Evolutionary conservation across 2,888 invertebrate species (phyloP).

Genomic region (Lissonota sp.): DNA sequence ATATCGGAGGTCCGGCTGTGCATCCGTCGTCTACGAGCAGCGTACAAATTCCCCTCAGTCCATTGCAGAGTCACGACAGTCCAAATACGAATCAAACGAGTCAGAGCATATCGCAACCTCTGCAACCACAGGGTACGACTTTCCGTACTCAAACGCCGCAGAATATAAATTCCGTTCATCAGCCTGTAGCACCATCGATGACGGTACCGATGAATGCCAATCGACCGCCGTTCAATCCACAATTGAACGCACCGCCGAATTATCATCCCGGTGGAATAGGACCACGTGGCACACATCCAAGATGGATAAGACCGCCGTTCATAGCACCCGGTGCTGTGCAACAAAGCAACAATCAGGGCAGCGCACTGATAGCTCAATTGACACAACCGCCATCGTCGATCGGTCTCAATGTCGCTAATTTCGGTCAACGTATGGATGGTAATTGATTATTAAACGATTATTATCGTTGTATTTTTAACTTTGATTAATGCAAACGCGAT

Average conservation of each 20-base stretch:
- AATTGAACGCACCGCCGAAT: conserved; percentile 84
- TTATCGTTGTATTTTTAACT: not conserved
- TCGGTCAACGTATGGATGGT: conserved; percentile 84
- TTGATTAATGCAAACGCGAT: conserved; percentile 15
- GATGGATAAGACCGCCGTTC: conserved; percentile 78
- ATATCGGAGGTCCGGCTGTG: conserved; percentile 84
- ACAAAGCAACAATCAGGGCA: conserved; percentile 83
- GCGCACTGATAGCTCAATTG: conserved; percentile 86
- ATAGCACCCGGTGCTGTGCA: conserved; percentile 75
- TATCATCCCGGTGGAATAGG: conserved; percentile 82
- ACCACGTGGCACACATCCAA: conserved; percentile 74
- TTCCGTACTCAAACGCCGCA: conserved; percentile 81
- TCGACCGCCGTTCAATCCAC: conserved; percentile 81
- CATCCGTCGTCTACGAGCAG: conserved; percentile 76
- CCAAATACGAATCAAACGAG: conserved; percentile 84
- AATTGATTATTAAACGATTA: conserved; percentile 46
- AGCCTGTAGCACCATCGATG: conserved; percentile 75
- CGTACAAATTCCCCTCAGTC: conserved; percentile 85
- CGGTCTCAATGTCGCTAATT: conserved; percentile 84
- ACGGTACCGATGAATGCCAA: conserved; percentile 77
- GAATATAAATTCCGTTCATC: conserved; percentile 78
- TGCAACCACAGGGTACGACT: conserved; percentile 81
- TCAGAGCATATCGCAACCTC: conserved; percentile 78
- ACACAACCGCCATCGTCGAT: conserved; percentile 86
- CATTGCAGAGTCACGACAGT: conserved; percentile 85